Evolutionary conservation across 2,113 vertebrate genomes (phyloP), one percentile per base, ranked within the genome.

Genomic region (Eurypyga helias): DNA sequence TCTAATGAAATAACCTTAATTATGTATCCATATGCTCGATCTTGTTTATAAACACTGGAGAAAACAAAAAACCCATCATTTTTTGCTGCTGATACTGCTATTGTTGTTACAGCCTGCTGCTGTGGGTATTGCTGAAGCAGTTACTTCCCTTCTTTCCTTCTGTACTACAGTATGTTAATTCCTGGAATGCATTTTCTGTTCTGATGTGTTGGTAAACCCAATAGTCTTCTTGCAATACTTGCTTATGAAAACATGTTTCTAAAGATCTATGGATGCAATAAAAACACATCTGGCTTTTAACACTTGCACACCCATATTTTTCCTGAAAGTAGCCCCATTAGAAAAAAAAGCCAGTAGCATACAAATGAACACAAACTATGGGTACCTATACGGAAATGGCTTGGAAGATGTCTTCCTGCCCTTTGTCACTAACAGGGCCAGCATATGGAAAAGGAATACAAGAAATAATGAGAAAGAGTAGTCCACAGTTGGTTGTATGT

Each of bases 1-100:
- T 97, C 95, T 98, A 98, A 98, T 98, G 97, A 98, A 98, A 98
- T 98, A 98, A 95, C 91, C 89, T 94, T 98, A 98, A 98, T 98
- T 98, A 98, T 51, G 4, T 97, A 93, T 92, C 98, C 98, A 98
- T 98, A 98, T 98, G 98, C 91, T 98, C 79, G 8, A 79, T 97
- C 97, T 95, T 96, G 96, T 97, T 98, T 98, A 97, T 97, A 98
- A 98, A 97, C 43, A 89, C 61, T 87, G 80, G 84, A 69, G 62
- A 57, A 20, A 4, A 38, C 54, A 94, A 98, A 96, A 96, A 90
- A 55, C 36, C 34, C 86, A 83, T 91, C 86, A 83, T 91, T 80
- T 92, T 96, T 96, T 97, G 90, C 95, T 97, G 97, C 94, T 95
- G 96, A 89, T 97, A 21, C 86, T 76, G 94, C 93, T 90, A 49